Evolutionary conservation across 2,113 vertebrate species (phyloP).

Genomic region (Trinectes maculatus): DNA sequence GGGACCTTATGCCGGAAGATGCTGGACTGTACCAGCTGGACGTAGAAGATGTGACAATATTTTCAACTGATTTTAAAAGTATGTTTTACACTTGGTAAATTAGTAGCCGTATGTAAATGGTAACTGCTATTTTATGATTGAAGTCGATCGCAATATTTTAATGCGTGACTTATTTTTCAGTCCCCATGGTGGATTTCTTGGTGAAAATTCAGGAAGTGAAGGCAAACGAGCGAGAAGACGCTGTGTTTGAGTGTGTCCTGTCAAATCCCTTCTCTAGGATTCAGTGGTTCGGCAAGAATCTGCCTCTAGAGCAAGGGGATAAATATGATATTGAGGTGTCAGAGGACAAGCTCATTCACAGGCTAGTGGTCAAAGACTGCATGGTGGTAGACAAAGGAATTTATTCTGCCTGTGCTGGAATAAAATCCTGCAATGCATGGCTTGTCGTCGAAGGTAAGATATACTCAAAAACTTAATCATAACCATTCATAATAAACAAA

Average conservation of each 20-base stretch:
- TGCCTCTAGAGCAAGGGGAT: conserved; percentile 68
- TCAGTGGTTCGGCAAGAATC: conserved; percentile 83
- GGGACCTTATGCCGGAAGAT: conserved; percentile 85
- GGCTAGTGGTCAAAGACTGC: conserved; percentile 80
- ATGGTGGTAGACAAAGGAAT: conserved; percentile 83
- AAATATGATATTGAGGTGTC: conserved; percentile 82
- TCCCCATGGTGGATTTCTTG: conserved; percentile 81
- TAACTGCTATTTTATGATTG: too few species aligned
- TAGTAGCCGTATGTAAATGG: background rate
- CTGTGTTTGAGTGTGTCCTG: conserved; percentile 81
- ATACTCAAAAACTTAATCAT: background rate
- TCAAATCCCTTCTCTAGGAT: conserved; percentile 78
- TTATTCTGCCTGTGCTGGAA: conserved; percentile 81
- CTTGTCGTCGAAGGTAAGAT: conserved; percentile 86
- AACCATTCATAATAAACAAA: background rate
- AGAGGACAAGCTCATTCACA: conserved; percentile 85
- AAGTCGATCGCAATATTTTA: background rate
- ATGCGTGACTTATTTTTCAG: conserved; percentile 62
- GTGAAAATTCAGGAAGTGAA: conserved; percentile 76
- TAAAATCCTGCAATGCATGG: conserved; percentile 85
- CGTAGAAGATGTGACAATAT: conserved; percentile 83
- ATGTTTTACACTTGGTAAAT: conserved; percentile 27
- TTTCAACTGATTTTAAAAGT: conserved; percentile 86
- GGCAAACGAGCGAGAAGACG: conserved; percentile 78
- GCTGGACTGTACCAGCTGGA: conserved; percentile 88